Conservation (phyloP, 2,888 invertebrate species). For the Peribatodes rhomboidaria region DNA sequence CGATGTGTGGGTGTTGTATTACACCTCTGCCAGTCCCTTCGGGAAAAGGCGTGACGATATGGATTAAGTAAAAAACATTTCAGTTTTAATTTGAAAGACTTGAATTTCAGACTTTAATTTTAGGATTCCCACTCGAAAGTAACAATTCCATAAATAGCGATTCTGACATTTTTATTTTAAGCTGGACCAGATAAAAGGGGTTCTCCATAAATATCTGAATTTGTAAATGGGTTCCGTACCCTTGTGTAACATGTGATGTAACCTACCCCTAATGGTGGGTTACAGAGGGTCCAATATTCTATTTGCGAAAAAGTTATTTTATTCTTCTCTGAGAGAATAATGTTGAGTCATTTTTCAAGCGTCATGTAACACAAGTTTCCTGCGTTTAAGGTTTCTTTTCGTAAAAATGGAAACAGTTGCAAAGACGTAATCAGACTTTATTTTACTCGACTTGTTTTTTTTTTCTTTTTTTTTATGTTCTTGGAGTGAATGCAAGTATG, state of each 20-base stretch:
- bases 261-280: constrained; percentile 22
- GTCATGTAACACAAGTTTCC: background rate
- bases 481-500: too few species aligned
- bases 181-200: constrained; percentile 37
- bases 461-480: too few species aligned
- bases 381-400: background rate
- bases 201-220: constrained; percentile 41
- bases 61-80: too few species aligned
- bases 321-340: constrained; percentile 4
- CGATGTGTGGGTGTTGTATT: too few species aligned
- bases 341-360: constrained; percentile 1
- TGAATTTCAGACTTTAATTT: background rate
- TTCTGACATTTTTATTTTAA: constrained; percentile 41
- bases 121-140: background rate
- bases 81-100: too few species aligned
- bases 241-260: constrained; percentile 21
- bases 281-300: constrained; percentile 14
- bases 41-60: too few species aligned
- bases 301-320: constrained; percentile 17
- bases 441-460: background rate
- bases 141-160: constrained; percentile 24
- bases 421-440: background rate
- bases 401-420: background rate
- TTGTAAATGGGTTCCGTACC: constrained; percentile 33
- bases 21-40: too few species aligned